Evolutionary conservation across 2,797 vertebrate genomes (phyloP), one percentile per base, ranked within the genome.

Genomic region (Brotula barbata): DNA sequence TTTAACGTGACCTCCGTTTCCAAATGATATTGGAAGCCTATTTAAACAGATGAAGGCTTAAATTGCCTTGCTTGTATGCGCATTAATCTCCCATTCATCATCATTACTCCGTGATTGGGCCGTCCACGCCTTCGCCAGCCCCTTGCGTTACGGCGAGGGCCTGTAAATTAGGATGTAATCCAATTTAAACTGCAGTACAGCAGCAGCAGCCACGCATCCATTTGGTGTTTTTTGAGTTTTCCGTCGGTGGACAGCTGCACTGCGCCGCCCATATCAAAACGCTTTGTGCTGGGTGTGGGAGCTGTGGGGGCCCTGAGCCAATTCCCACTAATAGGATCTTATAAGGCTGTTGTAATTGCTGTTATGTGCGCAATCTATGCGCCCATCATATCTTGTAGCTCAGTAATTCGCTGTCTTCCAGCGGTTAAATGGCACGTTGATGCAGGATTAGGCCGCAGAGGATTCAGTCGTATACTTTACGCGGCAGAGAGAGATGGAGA

Each of bases 61-160:
- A 96, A 97, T 96, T 97, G 97, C 94, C 93, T 94, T 92, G 92
- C 95, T 95, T 96, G 94, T 95, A 93, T 94, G 93, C 92, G 94
- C 94, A 96, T 98, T 98, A 98, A 98, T 98, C 94, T 94, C 94
- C 91, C 95, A 97, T 98, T 98, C 94, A 97, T 98, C 97, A 97
- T 98, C 95, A 95, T 99, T 99, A 98, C 89, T 84, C 87, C 88
- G 92, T 93, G 94, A 96, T 94, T 92, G 94, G 92, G 93, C 93
- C 89, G 92, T 94, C 92, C 93, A 95, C 91, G 91, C 93, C 92
- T 92, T 88, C 90, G 88, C 89, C 93, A 93, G 92, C 90, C 91
- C 92, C 92, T 64, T 55, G 89, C 91, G 90, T 90, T 91, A 93
- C 89, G 83, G 91, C 91, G 87, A 88, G 87, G 89, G 92, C 92